These are phyloP conservation scores for Promerops cafer DNA, from an alignment of 2,113 vertebrate genomes.

Conservation along the genomic window DNA sequence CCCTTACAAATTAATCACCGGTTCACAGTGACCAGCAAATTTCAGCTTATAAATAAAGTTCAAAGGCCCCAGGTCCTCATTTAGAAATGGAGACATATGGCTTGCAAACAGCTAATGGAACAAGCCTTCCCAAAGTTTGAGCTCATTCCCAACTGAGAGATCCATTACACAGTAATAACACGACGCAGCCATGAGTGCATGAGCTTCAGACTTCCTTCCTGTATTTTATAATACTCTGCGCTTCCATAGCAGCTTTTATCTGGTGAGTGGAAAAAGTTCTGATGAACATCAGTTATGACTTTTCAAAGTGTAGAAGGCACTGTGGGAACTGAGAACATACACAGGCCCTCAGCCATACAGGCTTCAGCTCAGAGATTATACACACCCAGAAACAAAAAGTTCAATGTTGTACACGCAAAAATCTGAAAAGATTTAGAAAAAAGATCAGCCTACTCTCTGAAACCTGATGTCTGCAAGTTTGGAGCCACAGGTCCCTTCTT, in stretches of 20 bases:
- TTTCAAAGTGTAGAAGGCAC: not conserved
- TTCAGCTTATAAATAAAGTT: constrained; percentile 56
- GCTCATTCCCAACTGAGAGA: constrained; percentile 41
- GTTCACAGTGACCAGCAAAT: constrained; percentile 18
- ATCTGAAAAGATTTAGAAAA: not conserved
- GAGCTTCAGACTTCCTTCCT: constrained; percentile 33
- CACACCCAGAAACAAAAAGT: not conserved
- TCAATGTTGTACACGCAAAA: not conserved
- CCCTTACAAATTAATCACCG: constrained; percentile 19
- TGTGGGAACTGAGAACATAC: not conserved
- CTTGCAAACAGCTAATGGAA: constrained; percentile 30
- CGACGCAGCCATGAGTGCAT: not conserved
- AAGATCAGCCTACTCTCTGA: not conserved
- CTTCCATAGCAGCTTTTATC: constrained; percentile 24
- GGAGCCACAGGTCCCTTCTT: not conserved
- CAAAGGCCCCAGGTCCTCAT: constrained; percentile 18
- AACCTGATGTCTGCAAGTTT: not conserved
- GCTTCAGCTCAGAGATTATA: not conserved
- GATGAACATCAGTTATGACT: not conserved
- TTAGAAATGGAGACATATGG: constrained; percentile 31
- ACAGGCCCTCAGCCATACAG: not conserved
- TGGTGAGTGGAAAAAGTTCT: not conserved
- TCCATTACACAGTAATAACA: constrained; percentile 41
- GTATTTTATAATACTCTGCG: not conserved
- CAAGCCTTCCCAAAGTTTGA: not conserved